Base-by-base conservation (phyloP, 2,797 vertebrate species). In the Neosilurus hyrtlii region DNA sequence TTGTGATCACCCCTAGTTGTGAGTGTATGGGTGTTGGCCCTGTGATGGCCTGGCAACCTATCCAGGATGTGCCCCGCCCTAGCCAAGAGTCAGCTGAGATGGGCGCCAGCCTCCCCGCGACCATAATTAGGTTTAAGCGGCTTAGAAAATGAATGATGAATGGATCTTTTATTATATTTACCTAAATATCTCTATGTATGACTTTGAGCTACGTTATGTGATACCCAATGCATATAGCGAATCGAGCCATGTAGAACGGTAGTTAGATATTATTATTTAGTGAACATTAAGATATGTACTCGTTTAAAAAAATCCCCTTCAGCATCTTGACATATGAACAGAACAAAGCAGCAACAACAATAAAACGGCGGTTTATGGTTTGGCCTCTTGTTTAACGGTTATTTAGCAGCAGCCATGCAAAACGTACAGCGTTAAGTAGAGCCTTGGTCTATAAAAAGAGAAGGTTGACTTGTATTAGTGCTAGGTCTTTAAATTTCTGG, bases 321-420 rank as follows among this genome's bases (percentile, higher is more conserved):
- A 26, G 62, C 1, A 14, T 63, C 62, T 63, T 63, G 24, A 15
- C 24, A 63, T 26, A 15, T 63, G 24, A 63, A 63, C 12, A 63
- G 24, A 63, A 63, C 62, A 63, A 63, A 63, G 62, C 62, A 63
- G 24, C 62, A 63, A 26, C 62, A 63, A 15, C 24, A 26, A 63
- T 24, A 63, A 63, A 63, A 63, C 14, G 62, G 24, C 12, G 1
- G 62, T 63, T 63, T 15, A 26, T 63, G 62, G 62, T 63, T 26
- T 26, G 24, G 62, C 24, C 10, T 24, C n/a, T 63, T 63, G 24
- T 63, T 63, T 63, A 4, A 63, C 9, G 62, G 62, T 63, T 63
- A 63, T 63, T 63, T 63, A 63, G 62, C 24, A 63, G 62, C 62
- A 63, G 62, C 62, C 62, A 63, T 63, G 24, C 24, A 63, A 67